Percentiles rank a stretch among this genome's conserved stretches.
Evolutionary conservation across 2,888 invertebrate species (phyloP).

Genomic region (Trichopria drosophilae): DNA sequence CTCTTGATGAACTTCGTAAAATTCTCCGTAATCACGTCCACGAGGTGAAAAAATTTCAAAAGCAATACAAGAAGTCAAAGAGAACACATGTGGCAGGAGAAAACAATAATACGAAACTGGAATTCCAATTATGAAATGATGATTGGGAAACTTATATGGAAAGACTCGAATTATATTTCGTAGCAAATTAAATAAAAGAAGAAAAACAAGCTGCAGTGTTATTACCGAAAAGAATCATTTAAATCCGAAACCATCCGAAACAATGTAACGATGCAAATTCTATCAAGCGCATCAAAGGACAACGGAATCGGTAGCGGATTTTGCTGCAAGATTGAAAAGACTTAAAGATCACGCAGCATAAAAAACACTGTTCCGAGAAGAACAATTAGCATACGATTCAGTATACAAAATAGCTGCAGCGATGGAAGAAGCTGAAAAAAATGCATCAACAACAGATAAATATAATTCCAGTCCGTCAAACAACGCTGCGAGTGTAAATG

Average conservation of each 20-base stretch:
- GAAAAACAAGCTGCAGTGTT: conserved; percentile 25
- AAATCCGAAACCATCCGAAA: conserved; percentile 26
- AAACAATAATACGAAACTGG: too few species aligned
- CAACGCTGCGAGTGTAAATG: conserved; percentile 13
- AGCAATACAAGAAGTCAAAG: too few species aligned
- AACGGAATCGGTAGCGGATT: conserved; percentile 4
- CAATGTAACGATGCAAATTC: conserved; percentile 27
- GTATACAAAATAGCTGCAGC: too few species aligned
- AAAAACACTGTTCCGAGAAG: too few species aligned
- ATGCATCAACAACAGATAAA: too few species aligned
- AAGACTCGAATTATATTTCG: conserved; percentile 33
- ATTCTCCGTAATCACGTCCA: background rate
- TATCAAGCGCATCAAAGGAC: background rate
- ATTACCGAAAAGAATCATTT: conserved; percentile 25
- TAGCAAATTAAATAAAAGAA: conserved; percentile 23
- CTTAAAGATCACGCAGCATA: too few species aligned
- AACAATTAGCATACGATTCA: too few species aligned
- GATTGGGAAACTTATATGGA: conserved; percentile 27
- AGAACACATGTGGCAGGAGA: too few species aligned
- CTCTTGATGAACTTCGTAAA: background rate
- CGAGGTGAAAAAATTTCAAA: too few species aligned
- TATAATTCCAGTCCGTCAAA: too few species aligned
- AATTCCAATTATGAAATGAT: conserved; percentile 13
- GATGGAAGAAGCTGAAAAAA: too few species aligned
- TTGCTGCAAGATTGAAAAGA: conserved; percentile 48